Evolutionary conservation across 2,888 invertebrate species (phyloP).

Genomic region (Eulithis testata): DNA sequence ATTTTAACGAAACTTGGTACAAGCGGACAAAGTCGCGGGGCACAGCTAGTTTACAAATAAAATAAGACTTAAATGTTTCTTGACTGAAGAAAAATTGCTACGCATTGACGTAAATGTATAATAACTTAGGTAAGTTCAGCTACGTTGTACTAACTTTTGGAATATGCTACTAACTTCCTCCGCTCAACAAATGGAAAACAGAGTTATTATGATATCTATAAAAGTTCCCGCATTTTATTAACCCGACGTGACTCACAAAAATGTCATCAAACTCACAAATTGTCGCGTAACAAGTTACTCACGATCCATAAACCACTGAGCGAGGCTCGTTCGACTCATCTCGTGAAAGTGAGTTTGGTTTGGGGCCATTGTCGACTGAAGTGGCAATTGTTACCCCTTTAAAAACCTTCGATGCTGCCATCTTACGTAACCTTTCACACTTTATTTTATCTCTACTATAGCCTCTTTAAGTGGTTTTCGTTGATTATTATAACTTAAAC

Average conservation of each 20-base stretch:
- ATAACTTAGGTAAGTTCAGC: neutral
- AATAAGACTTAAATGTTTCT: neutral
- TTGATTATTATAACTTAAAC: too few relatives aligned
- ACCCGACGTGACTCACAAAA: conserved; percentile 45
- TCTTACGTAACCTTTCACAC: too few relatives aligned
- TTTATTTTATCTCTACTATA: too few relatives aligned
- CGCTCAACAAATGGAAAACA: conserved; percentile 23
- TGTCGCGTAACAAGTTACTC: conserved; percentile 63
- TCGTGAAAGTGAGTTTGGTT: conserved; percentile 21
- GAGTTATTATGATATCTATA: conserved; percentile 35
- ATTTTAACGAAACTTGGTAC: too few relatives aligned
- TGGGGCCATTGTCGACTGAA: conserved; percentile 14
- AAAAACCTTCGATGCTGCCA: neutral
- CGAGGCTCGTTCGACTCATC: conserved; percentile 39
- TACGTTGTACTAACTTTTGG: conserved; percentile 17
- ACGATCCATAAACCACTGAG: conserved; percentile 59
- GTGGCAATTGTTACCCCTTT: neutral
- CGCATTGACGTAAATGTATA: neutral
- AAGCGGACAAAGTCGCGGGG: too few relatives aligned
- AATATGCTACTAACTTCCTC: conserved; percentile 23
- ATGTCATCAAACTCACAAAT: conserved; percentile 54
- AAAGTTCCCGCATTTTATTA: conserved; percentile 39
- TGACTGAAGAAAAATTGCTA: neutral
- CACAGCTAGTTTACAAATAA: too few relatives aligned
- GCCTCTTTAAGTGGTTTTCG: too few relatives aligned